Evolutionary conservation across 2,888 invertebrate genomes (phyloP).

Genomic region (Ectemnius continuus): DNA sequence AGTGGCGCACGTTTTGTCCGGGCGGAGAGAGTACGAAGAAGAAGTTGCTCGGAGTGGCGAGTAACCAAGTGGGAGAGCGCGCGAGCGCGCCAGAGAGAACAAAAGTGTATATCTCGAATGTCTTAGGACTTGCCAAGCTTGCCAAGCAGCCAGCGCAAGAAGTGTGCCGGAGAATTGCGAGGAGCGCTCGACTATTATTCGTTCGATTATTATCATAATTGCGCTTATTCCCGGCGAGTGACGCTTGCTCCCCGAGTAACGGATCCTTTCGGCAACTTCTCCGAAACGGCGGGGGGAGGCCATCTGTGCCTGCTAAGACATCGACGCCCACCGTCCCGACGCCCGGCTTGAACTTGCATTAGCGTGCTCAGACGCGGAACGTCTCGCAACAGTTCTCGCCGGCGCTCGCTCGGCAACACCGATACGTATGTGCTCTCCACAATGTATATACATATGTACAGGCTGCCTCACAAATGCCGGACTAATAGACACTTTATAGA

Average conservation of each 20-base stretch:
- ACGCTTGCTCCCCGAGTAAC: conserved; percentile 25
- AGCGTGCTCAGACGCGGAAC: conserved; percentile 59
- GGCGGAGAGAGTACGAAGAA: too few species aligned
- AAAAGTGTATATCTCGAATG: not conserved
- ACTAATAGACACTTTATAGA: too few species aligned
- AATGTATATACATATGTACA: too few species aligned
- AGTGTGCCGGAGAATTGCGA: not conserved
- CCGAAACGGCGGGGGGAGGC: not conserved
- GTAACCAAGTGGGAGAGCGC: too few species aligned
- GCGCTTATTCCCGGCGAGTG: conserved; percentile 34
- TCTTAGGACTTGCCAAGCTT: not conserved
- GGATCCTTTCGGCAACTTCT: conserved; percentile 22
- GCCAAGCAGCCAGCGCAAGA: too few species aligned
- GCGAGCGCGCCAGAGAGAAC: not conserved
- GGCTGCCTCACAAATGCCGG: too few species aligned
- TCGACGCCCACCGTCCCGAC: conserved; percentile 9
- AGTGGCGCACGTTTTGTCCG: too few species aligned
- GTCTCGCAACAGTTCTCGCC: conserved; percentile 56
- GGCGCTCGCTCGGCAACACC: conserved; percentile 36
- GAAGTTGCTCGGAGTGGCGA: too few species aligned
- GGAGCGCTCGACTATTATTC: conserved; percentile 27
- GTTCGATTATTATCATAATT: conserved; percentile 48
- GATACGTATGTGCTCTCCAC: too few species aligned
- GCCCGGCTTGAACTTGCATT: conserved; percentile 57
- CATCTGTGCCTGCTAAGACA: conserved; percentile 7